Conservation (phyloP, 2,113 vertebrate species). For the Alouatta palliata region DNA sequence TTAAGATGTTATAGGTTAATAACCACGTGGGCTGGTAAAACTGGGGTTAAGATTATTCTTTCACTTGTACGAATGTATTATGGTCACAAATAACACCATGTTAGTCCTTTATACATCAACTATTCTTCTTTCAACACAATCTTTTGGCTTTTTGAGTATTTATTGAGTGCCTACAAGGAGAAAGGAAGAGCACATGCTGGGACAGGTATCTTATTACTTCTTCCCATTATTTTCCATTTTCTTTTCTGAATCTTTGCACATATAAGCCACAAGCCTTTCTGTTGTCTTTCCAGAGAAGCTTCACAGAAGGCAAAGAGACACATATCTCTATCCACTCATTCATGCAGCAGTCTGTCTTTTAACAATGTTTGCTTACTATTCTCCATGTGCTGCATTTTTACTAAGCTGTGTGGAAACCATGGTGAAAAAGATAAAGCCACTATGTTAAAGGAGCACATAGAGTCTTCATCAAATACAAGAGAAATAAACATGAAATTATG, state of each 20-base stretch:
- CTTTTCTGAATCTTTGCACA: background rate
- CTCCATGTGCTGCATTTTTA: background rate
- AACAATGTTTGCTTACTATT: background rate
- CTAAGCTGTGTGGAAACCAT: background rate
- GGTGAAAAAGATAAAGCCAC: background rate
- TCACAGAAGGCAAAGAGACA: background rate
- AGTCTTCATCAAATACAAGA: background rate
- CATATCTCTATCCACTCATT: background rate
- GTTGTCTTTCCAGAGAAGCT: background rate
- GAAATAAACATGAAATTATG: background rate
- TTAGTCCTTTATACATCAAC: background rate
- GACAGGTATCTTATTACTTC: background rate
- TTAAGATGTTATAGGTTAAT: constrained; percentile 16
- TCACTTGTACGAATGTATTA: background rate
- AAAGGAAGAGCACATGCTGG: background rate
- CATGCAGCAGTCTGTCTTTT: background rate
- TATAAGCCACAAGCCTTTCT: background rate
- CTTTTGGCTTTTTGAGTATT: background rate
- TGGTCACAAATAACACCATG: background rate
- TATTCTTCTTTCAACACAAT: background rate
- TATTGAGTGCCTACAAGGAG: background rate
- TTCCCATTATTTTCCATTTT: background rate
- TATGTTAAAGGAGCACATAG: background rate
- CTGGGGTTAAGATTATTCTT: background rate
- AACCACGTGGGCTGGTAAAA: background rate